A percentile compares a stretch with the other conserved stretches of the same genome.
phyloP scores from a whole-genome alignment of 2,888 invertebrate genomes.

The Nomada fucata region DNA sequence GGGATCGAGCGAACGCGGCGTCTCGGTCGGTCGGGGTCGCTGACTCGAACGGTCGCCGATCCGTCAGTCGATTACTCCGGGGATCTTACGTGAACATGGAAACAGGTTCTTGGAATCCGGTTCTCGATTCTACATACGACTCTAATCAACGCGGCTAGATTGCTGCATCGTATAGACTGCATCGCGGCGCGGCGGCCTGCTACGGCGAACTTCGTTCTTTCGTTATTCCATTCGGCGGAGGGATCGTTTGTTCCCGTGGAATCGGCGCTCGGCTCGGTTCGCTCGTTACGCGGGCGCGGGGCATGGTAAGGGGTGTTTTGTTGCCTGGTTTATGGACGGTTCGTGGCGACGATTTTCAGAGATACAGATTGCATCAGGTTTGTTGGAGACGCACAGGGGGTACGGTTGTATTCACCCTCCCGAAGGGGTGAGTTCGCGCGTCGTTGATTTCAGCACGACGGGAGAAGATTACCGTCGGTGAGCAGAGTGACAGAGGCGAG shows the following conservation, averaged over 20 bases:
- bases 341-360: too few relatives aligned
- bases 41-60: constrained; percentile 84
- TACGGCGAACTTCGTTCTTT: constrained; percentile 58
- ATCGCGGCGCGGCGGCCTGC: constrained; percentile 52
- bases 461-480: too few relatives aligned
- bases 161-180: constrained; percentile 81
- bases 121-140: constrained; percentile 84
- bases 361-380: too few relatives aligned
- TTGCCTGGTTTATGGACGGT: too few relatives aligned
- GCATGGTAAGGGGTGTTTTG: too few relatives aligned
- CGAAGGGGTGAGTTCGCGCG: too few relatives aligned
- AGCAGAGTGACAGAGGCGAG: too few relatives aligned
- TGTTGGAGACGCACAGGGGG: too few relatives aligned
- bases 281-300: neutral
- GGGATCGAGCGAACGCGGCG: constrained; percentile 66
- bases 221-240: constrained; percentile 41
- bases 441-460: too few relatives aligned
- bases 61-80: constrained; percentile 84
- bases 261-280: constrained; percentile 25
- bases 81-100: constrained; percentile 85
- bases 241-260: constrained; percentile 52
- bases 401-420: too few relatives aligned
- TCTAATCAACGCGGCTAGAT: constrained; percentile 84
- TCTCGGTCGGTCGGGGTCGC: constrained; percentile 80
- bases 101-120: constrained; percentile 85